Evolutionary conservation across 2,888 invertebrate genomes (phyloP).

Genomic region (Eupithecia inturbata): DNA sequence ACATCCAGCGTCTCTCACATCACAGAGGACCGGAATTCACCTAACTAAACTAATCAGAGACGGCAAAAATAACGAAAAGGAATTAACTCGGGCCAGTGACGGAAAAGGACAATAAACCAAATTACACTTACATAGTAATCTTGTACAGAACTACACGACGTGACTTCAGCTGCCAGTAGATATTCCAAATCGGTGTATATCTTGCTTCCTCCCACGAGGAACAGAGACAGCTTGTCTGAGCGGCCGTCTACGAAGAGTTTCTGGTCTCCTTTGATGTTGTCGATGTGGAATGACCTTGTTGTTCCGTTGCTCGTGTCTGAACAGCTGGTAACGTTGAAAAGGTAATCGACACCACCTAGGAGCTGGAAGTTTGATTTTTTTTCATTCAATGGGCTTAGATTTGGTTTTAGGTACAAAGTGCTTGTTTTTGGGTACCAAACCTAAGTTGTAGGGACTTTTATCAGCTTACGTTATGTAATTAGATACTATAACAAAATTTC

Average conservation of each 20-base stretch:
- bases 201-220: slow-evolving; percentile 59
- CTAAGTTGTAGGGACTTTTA: no score
- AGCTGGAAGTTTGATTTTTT: slow-evolving; percentile 50
- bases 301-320: slow-evolving; percentile 30
- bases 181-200: slow-evolving; percentile 59
- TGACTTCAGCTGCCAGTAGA: slow-evolving; percentile 61
- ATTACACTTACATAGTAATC: slow-evolving; percentile 64
- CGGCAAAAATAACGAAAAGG: not conserved
- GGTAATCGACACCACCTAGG: slow-evolving; percentile 61
- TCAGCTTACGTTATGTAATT: no score
- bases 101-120: not conserved
- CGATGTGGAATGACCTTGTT: slow-evolving; percentile 59
- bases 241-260: slow-evolving; percentile 58
- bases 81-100: not conserved
- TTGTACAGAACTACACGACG: slow-evolving; percentile 61
- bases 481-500: no score
- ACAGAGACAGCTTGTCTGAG: slow-evolving; percentile 60
- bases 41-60: not conserved
- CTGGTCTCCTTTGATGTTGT: slow-evolving; percentile 58
- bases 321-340: slow-evolving; percentile 57
- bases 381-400: no score
- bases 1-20: not conserved
- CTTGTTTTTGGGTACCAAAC: no score
- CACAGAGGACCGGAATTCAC: not conserved
- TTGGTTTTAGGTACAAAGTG: no score